These are phyloP conservation scores for Erebia palarica DNA, from an alignment of 2,888 invertebrate species.

Conservation along the genomic window DNA sequence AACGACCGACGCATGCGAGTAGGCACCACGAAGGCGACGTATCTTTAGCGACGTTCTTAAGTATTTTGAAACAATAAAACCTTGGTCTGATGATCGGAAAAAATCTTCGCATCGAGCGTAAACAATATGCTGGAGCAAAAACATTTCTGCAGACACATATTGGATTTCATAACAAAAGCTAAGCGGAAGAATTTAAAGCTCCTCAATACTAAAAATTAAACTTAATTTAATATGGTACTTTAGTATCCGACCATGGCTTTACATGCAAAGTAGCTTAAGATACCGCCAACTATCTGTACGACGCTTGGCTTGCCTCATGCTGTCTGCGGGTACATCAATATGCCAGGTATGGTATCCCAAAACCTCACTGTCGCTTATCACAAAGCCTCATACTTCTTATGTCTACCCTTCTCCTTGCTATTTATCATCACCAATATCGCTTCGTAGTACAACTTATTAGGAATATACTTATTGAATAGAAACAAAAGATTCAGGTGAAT, in stretches of 20 bases:
- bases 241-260: slow-evolving; percentile 35
- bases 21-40: slow-evolving; percentile 60
- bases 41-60: slow-evolving; percentile 49
- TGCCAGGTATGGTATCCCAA: slow-evolving; percentile 58
- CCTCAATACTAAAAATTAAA: not conserved
- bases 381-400: slow-evolving; percentile 33
- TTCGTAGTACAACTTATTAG: slow-evolving; percentile 26
- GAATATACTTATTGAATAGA: not conserved
- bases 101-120: not conserved
- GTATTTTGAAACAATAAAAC: slow-evolving; percentile 31
- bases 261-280: slow-evolving; percentile 43
- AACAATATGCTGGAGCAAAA: not conserved
- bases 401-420: slow-evolving; percentile 35
- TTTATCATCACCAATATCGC: slow-evolving; percentile 29
- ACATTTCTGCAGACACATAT: not conserved
- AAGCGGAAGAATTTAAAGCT: no score
- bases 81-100: slow-evolving; percentile 35
- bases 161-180: not conserved
- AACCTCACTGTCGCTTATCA: slow-evolving; percentile 54
- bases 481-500: not conserved
- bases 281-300: slow-evolving; percentile 48
- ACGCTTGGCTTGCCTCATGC: slow-evolving; percentile 73
- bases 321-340: slow-evolving; percentile 50
- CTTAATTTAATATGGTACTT: not conserved
- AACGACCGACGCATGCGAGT: slow-evolving; percentile 76